Base-by-base conservation (phyloP, 2,113 vertebrate genomes). In the Parotia lawesii region DNA sequence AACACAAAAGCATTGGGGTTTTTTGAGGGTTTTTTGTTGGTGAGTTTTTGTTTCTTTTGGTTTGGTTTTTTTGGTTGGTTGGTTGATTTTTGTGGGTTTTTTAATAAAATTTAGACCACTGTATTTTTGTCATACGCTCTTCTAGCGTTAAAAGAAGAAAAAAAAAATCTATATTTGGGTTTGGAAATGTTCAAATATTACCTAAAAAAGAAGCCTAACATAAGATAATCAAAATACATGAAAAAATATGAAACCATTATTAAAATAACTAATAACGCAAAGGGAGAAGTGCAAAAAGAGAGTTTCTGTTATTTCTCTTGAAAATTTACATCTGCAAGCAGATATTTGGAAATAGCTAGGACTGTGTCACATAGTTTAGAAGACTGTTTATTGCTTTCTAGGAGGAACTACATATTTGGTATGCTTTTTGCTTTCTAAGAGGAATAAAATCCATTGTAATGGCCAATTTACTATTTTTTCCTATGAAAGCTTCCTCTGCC, bases 61-160 rank as follows among this genome's bases (percentile, higher is more conserved):
- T 35, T 12, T 40, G 3, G 5, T 21, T 58, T 28, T 22, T 48
- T 28, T 35, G 5, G 1, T n/a, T 50, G 22, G 14, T 45, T 33
- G 38, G 21, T n/a, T 38, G 25, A 71, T 23, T 38, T 35, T 19
- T 2, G 6, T 1, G 1, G 1, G 5, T 15, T 23, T 18, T 24
- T 72, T 11, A 2, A 5, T 53, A 70, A 57, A 54, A 11, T 8
- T 83, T 57, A 69, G 8, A 29, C 11, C 9, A 22, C 1, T 25
- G 5, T 48, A 11, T 5, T 83, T 83, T 65, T 77, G 11, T 50
- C 21, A 51, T 51, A 67, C 31, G 19, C 11, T 44, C 5, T 76
- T 47, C 37, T 77, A 73, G 10, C 45, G 9, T 28, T 35, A 33
- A 5, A 58, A 79, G 69, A 60, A 45, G 9, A 47, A 47, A 56